Conservation (phyloP, 2,888 invertebrate genomes). For the Drosophila bunnanda region DNA sequence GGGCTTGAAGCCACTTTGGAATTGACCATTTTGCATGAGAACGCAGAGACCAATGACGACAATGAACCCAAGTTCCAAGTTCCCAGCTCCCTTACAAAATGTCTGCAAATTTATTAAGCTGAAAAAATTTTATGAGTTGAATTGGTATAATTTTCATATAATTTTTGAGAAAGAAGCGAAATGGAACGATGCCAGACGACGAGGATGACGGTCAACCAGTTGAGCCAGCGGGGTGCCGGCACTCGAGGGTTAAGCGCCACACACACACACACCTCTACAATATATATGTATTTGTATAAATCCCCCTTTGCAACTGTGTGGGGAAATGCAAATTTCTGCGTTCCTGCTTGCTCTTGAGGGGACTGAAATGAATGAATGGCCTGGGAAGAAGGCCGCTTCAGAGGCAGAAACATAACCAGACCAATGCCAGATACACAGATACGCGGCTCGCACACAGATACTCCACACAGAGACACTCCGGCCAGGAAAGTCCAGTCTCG, state of each 20-base stretch:
- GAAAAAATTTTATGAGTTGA: constrained; percentile 83
- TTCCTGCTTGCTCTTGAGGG: constrained; percentile 32
- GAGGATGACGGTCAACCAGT: constrained; percentile 18
- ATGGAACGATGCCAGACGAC: constrained; percentile 63
- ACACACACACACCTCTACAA: constrained; percentile 59
- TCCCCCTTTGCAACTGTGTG: too few species aligned
- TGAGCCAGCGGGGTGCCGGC: constrained; percentile 22
- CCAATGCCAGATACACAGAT: constrained; percentile 57
- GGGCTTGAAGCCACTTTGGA: constrained; percentile 4
- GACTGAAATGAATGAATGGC: constrained; percentile 36
- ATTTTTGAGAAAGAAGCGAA: constrained; percentile 75
- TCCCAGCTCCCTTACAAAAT: constrained; percentile 62
- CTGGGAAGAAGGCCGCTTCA: constrained; percentile 33
- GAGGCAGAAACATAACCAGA: constrained; percentile 46
- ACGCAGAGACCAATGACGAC: constrained; percentile 28
- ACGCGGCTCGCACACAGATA: constrained; percentile 13
- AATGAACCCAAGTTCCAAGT: constrained; percentile 13
- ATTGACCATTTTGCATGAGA: constrained; percentile 42
- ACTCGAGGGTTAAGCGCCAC: constrained; percentile 62
- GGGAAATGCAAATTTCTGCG: constrained; percentile 74
- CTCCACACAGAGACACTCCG: constrained; percentile 16
- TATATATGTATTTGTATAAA: constrained; percentile 27
- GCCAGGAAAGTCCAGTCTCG: constrained; percentile 34
- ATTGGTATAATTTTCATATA: constrained; percentile 83
- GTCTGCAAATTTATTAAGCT: constrained; percentile 81